Evolutionary conservation across 2,888 invertebrate genomes (phyloP), one percentile per base, ranked within the genome.

Genomic region (Hyles lineata): DNA sequence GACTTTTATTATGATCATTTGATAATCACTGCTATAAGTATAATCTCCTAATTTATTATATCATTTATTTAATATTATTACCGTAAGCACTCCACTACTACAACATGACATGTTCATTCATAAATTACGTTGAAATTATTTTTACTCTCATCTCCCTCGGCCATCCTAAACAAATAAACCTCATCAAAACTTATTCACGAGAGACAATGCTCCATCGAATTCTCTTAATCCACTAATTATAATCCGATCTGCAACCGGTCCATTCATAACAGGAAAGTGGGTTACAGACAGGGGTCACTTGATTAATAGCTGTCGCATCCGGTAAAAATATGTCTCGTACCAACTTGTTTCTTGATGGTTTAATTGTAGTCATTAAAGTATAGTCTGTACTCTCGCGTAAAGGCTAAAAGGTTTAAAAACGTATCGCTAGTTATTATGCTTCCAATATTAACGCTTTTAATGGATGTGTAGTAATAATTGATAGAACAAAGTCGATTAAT

Each of bases 261-360:
- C 67, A 50, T 50, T 67, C 67, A 67, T 50, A 50, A 67, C 67
- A 67, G 67, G 67, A 67, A 67, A 67, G 67, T 67, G 17, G 67
- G 67, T 67, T 50, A 67, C 50, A 23, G 23, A 50, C 15, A 19
- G 35, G 50, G 67, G 67, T 50, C 67, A 67, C 43, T 23, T 67
- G 67, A 67, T 67, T 50, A 67, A 43, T 23, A 67, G n/a, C 23
- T 23, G 21, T 7, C 67, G 50, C 67, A 67, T 67, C 67, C 67
- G 67, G 67, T 23, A 67, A 67, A 63, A 63, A 67, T 43, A 50
- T 50, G 43, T 50, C 23, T 67, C 50, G 43, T 67, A 50, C 63
- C n/a, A 43, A 50, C 35, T 35, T 43, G 50, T 67, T 43, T 67
- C 23, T 23, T 67, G 23, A 67, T 23, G 23, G 17, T 43, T 55